Evolutionary conservation across 1,140 invertebrate species (phyloP), one percentile per base, ranked within the genome.

Genomic region (Formica exsecta): DNA sequence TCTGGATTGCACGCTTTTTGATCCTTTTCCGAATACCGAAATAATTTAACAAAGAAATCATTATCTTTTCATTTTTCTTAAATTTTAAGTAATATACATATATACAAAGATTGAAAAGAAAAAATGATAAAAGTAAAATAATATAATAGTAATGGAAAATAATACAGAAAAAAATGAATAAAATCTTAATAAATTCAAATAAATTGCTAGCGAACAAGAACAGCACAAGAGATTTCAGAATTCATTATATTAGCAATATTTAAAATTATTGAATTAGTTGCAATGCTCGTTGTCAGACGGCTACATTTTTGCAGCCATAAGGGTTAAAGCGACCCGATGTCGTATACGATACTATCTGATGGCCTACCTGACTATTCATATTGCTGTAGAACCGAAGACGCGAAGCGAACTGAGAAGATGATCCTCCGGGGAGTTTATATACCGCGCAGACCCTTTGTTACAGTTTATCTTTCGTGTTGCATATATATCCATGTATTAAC

Each of bases 401-500:
- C 90, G 81, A 87, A 83, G 86, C 62, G 87, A 93, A 94, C 94
- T 95, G 93, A 92, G 90, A 93, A 90, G 89, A 92, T 90, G 91
- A 93, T 91, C 80, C 87, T 85, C 75, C 70, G 90, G 75, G 68
- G 88, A 87, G 92, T 93, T 94, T 94, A 94, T 94, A 94, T 95
- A 95, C 79, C 66, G 68, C 75, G 22, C 76, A 54, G 89, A 91
- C 92, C 94, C 94, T 93, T 95, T 94, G 94, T 94, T 94, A 94
- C 93, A 94, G 85, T 93, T 95, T 93, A 94, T 93, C 91, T 89
- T 91, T 87, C 88, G 79, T 75, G 71, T 87, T 80, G 85, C 86
- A 85, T 86, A 88, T 88, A 85, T 86, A 88, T 88, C 75, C 86
- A 92, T 88, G 88, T 90, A 89, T 87, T 91, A 87, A 89, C 89